Evolutionary conservation across 2,797 vertebrate genomes (phyloP).

Genomic region (Euthynnus affinis): DNA sequence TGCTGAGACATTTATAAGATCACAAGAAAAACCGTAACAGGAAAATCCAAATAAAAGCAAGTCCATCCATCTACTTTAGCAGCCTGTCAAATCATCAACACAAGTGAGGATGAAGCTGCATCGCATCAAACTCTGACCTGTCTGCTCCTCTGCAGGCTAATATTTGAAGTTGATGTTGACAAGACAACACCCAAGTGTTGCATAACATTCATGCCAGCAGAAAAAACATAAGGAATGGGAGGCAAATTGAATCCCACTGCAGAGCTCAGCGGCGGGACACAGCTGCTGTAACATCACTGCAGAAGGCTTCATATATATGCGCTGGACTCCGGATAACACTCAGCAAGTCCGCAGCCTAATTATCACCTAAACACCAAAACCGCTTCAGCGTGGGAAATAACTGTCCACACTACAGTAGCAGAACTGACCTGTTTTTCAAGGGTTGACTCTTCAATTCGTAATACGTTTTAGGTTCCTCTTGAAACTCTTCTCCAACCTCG

Average conservation of each 20-base stretch:
- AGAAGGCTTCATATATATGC: constrained; percentile 9
- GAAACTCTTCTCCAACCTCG: constrained; percentile 95
- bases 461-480: constrained; percentile 96
- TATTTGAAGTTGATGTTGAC: constrained; percentile 84
- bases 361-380: constrained; percentile 69
- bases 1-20: neutral
- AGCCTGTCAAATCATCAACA: neutral
- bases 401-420: constrained; percentile 62
- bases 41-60: neutral
- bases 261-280: constrained; percentile 26
- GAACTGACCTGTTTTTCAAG: constrained; percentile 94
- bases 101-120: constrained; percentile 44
- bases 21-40: neutral
- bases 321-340: constrained; percentile 17
- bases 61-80: constrained; percentile 11
- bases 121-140: constrained; percentile 49
- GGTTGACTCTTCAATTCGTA: constrained; percentile 98
- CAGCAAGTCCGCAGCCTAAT: constrained; percentile 46
- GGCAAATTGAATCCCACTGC: constrained; percentile 41
- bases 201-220: constrained; percentile 79
- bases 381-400: constrained; percentile 76
- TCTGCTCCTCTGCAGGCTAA: constrained; percentile 69
- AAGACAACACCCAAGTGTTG: constrained; percentile 86
- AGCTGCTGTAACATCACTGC: constrained; percentile 27
- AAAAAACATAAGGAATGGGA: constrained; percentile 41